Base-by-base conservation (phyloP, 2,797 vertebrate genomes). In the Melanotaenia parkinsoni region DNA sequence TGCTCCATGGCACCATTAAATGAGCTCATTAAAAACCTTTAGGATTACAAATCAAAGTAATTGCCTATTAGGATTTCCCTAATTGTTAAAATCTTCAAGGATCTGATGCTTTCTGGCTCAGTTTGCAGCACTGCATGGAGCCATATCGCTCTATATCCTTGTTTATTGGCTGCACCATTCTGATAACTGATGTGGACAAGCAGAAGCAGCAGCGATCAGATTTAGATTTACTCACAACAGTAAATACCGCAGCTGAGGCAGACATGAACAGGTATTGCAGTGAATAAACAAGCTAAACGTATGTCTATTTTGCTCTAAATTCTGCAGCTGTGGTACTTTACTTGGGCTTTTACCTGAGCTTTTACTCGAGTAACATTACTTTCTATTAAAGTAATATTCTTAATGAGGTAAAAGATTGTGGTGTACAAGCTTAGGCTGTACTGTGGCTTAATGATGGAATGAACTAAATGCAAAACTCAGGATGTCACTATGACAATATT, bases 1-100 rank as follows among this genome's bases (percentile, higher is more conserved):
- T 90, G 92, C 92, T 93, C 89, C 90, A 89, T 87, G 88, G 92
- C 81, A 77, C 93, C 89, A 92, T 90, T 93, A 94, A 94, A 94
- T 94, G 87, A 94, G 89, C 90, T 90, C 89, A 90, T 91, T 91
- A 88, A 93, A 92, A 84, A 89, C 77, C 64, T 86, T 92, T 90
- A 91, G 89, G 91, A 94, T 94, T 95, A 93, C 91, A 93, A 92
- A 94, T 93, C 87, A 92, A 90, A 91, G 86, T 93, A 95, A 94
- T 93, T 94, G 93, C 70, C 93, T 93, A 94, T 94, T 94, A 95
- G 92, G 92, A 93, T 93, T 95, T 94, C 88, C 86, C 88, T 93
- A 93, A 94, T 93, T 94, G 91, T 93, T 82, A 78, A 87, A 93
- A 93, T 91, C 85, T 79, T 88, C 22, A 57, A 62, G 70, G 83